Evolutionary conservation across 2,888 invertebrate species (phyloP).

Genomic region (Pyrocoelia pectoralis): DNA sequence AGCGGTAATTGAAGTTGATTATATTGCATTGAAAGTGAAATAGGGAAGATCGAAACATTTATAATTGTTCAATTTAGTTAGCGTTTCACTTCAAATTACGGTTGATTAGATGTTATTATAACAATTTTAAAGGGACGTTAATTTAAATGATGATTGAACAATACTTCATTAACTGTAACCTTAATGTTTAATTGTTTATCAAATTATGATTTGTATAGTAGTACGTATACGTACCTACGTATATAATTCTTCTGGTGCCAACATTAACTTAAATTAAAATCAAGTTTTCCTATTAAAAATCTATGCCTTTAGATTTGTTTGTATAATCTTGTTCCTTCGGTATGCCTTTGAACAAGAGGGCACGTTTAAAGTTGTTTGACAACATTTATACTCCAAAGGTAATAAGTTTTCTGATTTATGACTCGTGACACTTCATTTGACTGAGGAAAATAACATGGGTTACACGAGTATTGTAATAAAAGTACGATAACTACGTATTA

Average conservation of each 20-base stretch:
- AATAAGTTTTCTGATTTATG: not conserved
- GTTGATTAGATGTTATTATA: not conserved
- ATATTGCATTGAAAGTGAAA: not conserved
- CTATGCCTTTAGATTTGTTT: too few relatives aligned
- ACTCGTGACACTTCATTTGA: constrained; percentile 1
- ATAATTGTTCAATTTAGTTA: not conserved
- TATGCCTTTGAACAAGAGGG: too few relatives aligned
- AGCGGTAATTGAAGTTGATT: too few relatives aligned
- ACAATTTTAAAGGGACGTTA: not conserved
- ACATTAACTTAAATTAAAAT: too few relatives aligned
- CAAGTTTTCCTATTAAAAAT: too few relatives aligned
- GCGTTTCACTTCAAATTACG: not conserved
- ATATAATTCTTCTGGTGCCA: too few relatives aligned
- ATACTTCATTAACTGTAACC: not conserved
- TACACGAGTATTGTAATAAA: not conserved
- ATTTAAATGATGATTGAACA: not conserved
- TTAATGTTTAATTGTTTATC: not conserved
- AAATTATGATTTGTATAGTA: not conserved
- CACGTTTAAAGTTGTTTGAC: too few relatives aligned
- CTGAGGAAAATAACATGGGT: not conserved
- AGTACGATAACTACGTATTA: not conserved
- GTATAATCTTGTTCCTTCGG: too few relatives aligned
- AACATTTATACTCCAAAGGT: not conserved
- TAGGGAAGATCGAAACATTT: not conserved
- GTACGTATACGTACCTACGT: too few relatives aligned